These are phyloP conservation scores for Melanotaenia nigrans DNA, from an alignment of 2,797 vertebrate genomes.

Conservation along the genomic window DNA sequence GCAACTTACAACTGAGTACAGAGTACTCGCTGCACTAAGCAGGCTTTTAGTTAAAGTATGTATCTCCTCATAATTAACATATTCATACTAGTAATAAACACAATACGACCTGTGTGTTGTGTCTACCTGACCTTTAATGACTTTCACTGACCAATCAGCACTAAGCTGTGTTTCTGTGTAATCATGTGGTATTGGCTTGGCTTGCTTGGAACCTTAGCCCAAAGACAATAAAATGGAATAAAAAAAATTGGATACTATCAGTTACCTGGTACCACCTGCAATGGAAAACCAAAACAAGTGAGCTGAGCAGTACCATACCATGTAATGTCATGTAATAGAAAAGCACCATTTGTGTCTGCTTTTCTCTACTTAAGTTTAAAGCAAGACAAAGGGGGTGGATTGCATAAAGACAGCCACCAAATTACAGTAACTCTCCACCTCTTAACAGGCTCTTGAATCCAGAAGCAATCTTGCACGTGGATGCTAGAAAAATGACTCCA, in stretches of 20 bases:
- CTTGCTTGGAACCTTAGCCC: not conserved
- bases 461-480: conserved; percentile 36
- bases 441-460: conserved; percentile 30
- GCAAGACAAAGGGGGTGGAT: conserved; percentile 40
- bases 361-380: conserved; percentile 25
- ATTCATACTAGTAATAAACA: not conserved
- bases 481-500: conserved; percentile 38
- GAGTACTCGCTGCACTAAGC: not conserved
- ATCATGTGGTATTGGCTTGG: not conserved
- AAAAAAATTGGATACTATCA: not conserved
- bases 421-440: conserved; percentile 56
- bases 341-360: not conserved
- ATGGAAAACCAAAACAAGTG: not conserved
- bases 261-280: not conserved
- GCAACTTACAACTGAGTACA: not conserved
- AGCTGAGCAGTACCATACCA: not conserved
- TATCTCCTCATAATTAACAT: not conserved
- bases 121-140: not conserved
- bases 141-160: not conserved
- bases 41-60: not conserved
- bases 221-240: not conserved
- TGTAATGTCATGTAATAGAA: not conserved
- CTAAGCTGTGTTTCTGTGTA: not conserved
- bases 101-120: no score
- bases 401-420: conserved; percentile 58